These are phyloP conservation scores for Drosophila ironensis DNA, from an alignment of 1,140 invertebrate genomes.

Conservation along the genomic window DNA sequence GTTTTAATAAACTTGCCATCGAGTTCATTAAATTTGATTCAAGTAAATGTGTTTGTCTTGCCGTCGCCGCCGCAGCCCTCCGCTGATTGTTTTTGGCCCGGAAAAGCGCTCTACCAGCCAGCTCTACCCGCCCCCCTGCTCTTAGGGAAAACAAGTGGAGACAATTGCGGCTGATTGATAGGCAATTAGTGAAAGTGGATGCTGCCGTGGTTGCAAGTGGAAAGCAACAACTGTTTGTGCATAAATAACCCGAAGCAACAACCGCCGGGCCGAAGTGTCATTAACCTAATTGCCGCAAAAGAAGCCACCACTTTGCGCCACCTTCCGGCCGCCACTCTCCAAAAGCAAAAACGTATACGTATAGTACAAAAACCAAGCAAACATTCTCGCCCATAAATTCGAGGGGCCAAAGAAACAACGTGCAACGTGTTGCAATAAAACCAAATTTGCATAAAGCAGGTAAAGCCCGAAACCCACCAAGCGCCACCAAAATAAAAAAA, in stretches of 20 bases:
- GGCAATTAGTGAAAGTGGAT: conserved; percentile 69
- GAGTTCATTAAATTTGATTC: conserved; percentile 75
- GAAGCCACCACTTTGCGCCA: conserved; percentile 36
- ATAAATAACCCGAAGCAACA: conserved; percentile 59
- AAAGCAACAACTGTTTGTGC: conserved; percentile 55
- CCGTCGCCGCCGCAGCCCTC: no score
- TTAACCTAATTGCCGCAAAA: conserved; percentile 72
- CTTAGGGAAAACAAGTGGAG: conserved; percentile 21
- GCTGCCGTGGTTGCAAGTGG: conserved; percentile 20
- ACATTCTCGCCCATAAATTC: conserved; percentile 51
- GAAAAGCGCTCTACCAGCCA: not conserved
- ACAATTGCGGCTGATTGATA: conserved; percentile 68
- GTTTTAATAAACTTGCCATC: conserved; percentile 71
- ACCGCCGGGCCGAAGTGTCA: conserved; percentile 63
- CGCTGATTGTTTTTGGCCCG: conserved; percentile 13
- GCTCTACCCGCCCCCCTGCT: not conserved
- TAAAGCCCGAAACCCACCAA: conserved; percentile 38
- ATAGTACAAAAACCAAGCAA: conserved; percentile 8
- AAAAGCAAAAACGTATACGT: conserved; percentile 8
- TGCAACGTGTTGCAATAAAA: conserved; percentile 80
- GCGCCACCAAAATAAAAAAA: conserved; percentile 16
- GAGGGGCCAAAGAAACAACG: conserved; percentile 33
- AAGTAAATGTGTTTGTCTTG: conserved; percentile 52
- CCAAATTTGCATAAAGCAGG: conserved; percentile 73
- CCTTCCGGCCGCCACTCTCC: not conserved